Percentiles rank a stretch among this genome's conserved stretches.
Conservation (phyloP, 1,140 invertebrate genomes). For the Cydia strobilella region DNA sequence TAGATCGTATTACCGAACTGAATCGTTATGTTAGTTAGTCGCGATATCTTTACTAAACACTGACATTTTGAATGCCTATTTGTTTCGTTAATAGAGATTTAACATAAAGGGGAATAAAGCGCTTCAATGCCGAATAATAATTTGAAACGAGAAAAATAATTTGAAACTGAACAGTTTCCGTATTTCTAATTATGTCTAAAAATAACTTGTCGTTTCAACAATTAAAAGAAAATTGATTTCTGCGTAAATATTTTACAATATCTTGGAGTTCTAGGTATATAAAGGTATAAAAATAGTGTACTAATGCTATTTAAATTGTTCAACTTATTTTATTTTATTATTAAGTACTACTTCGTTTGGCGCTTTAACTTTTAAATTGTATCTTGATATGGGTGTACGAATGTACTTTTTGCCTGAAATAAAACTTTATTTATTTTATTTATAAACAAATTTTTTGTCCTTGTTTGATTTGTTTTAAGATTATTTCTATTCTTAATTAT, state of each 20-base stretch:
- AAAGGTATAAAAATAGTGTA: too few relatives aligned
- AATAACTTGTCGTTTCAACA: not conserved
- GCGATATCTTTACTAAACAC: not conserved
- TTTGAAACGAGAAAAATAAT: not conserved
- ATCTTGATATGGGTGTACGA: too few relatives aligned
- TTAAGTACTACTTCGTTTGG: too few relatives aligned
- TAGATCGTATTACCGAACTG: conserved; percentile 19
- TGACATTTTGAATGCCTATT: not conserved
- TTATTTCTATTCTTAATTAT: not conserved
- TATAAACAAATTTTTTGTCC: not conserved
- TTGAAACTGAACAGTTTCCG: not conserved
- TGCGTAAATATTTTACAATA: not conserved
- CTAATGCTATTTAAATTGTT: too few relatives aligned
- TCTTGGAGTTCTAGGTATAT: not conserved
- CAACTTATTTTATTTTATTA: too few relatives aligned
- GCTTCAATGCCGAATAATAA: not conserved
- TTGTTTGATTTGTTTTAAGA: not conserved
- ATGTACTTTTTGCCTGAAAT: too few relatives aligned
- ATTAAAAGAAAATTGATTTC: not conserved
- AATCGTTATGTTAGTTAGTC: not conserved
- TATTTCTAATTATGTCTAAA: not conserved
- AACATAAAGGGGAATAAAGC: not conserved
- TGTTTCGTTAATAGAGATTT: not conserved
- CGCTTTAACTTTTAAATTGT: too few relatives aligned
- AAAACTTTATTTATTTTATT: too few relatives aligned